Conservation (phyloP, 2,888 invertebrate species). For the Leucozona laternaria region DNA sequence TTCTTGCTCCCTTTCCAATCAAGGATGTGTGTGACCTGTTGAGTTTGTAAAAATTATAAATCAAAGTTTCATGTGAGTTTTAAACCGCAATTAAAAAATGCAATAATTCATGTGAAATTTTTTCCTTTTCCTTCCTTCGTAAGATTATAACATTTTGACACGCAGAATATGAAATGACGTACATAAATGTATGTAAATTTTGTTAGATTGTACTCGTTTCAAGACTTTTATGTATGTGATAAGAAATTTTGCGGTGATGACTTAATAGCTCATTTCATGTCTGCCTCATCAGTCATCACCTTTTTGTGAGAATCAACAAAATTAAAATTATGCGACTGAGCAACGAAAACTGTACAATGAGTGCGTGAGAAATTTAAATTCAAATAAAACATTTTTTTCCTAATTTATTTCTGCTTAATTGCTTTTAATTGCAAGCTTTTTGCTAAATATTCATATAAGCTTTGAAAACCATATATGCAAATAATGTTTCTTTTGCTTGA, state of each 20-base stretch:
- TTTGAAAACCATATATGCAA: conserved; percentile 9
- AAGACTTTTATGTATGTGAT: neutral
- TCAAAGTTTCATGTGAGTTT: neutral
- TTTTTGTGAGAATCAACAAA: neutral
- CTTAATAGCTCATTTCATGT: neutral
- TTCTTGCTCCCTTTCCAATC: neutral
- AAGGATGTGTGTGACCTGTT: neutral
- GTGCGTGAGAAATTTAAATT: conserved; percentile 32
- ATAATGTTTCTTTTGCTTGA: conserved; percentile 11
- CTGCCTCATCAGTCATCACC: neutral
- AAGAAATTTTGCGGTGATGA: neutral
- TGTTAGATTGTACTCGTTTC: neutral
- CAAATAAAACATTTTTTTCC: neutral
- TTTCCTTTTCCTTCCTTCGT: neutral
- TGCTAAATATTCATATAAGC: neutral
- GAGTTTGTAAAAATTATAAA: neutral
- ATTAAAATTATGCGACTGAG: conserved; percentile 1
- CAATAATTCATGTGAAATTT: conserved; percentile 9
- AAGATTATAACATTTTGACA: neutral
- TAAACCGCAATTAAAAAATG: conserved; percentile 24
- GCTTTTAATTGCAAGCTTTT: conserved; percentile 12
- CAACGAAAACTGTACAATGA: neutral
- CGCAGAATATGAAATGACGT: conserved; percentile 13
- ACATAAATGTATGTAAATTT: neutral
- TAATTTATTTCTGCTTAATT: conserved; percentile 11